Evolutionary conservation across 64 coral and sea anemone genomes (phyloP).

Genomic region (Montipora cactus): DNA sequence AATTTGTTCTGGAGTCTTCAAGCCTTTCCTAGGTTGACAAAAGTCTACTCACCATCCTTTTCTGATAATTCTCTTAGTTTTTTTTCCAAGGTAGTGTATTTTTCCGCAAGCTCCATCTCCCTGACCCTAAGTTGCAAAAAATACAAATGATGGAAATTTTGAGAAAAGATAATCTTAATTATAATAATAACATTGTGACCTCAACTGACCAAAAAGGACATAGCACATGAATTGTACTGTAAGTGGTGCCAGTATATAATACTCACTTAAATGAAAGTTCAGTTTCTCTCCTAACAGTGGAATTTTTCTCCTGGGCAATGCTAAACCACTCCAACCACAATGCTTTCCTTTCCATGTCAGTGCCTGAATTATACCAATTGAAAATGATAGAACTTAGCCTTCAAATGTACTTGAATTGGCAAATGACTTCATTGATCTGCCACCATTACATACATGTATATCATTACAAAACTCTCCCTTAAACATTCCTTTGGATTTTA

Average conservation of each 20-base stretch:
- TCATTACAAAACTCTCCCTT: no score
- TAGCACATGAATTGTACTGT: no score
- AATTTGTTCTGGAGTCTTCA: no score
- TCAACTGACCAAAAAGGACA: not conserved
- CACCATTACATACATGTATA: no score
- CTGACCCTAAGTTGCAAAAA: conserved; percentile 32
- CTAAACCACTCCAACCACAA: conserved; percentile 84
- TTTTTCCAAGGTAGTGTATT: conserved; percentile 76
- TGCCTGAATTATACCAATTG: conserved; percentile 7
- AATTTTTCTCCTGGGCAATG: conserved; percentile 73
- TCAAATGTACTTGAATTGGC: not conserved
- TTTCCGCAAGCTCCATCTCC: conserved; percentile 77
- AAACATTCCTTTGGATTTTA: no score
- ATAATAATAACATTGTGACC: no score
- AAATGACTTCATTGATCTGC: no score
- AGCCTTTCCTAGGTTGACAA: not conserved
- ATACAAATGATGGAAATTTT: not conserved
- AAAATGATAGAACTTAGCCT: not conserved
- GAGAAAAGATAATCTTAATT: no score
- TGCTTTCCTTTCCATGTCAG: conserved; percentile 67
- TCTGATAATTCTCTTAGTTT: conserved; percentile 80
- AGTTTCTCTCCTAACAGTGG: conserved; percentile 78
- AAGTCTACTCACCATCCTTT: conserved; percentile 38
- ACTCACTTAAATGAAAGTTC: conserved; percentile 89
- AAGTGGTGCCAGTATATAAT: no score